Evolutionary conservation across 2,797 vertebrate genomes (phyloP).

Genomic region (Pelochelys cantorii): DNA sequence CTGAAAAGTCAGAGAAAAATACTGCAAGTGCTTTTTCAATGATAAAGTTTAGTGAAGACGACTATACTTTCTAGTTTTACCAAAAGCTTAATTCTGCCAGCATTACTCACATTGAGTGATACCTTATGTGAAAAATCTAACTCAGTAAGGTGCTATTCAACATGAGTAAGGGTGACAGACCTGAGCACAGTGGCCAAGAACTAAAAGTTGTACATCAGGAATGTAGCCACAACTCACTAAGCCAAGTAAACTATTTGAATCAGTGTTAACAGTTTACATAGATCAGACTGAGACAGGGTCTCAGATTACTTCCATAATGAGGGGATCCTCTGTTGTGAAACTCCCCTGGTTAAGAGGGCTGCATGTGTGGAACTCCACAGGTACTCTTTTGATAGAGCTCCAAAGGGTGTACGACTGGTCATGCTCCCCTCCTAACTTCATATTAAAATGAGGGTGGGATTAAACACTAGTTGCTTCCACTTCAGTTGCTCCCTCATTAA

Average conservation of each 20-base stretch:
- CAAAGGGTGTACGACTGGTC: background rate
- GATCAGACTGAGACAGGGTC: background rate
- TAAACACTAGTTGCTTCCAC: constrained; percentile 23
- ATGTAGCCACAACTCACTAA: background rate
- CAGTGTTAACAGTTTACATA: background rate
- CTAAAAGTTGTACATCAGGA: constrained; percentile 8
- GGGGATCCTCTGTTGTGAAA: background rate
- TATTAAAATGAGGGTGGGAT: background rate
- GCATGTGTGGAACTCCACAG: background rate
- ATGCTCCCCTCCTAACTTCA: background rate
- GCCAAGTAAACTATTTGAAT: background rate
- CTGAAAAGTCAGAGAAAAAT: background rate
- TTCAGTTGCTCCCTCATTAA: constrained; percentile 42
- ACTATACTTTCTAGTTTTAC: constrained; percentile 29
- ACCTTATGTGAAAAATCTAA: constrained; percentile 51
- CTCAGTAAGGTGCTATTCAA: background rate
- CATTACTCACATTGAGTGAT: constrained; percentile 55
- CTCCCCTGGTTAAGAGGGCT: background rate
- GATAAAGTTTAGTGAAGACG: constrained; percentile 40
- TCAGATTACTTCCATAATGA: background rate
- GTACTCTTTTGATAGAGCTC: background rate
- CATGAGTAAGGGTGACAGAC: constrained; percentile 41
- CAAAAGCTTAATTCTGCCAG: constrained; percentile 32
- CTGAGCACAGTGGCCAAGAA: background rate
- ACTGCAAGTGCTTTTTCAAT: constrained; percentile 30